A percentile compares a stretch with the other conserved stretches of the same genome.
These are phyloP conservation scores for Melanostoma scalare DNA, from an alignment of 2,888 invertebrate genomes.

Conservation along the genomic window DNA sequence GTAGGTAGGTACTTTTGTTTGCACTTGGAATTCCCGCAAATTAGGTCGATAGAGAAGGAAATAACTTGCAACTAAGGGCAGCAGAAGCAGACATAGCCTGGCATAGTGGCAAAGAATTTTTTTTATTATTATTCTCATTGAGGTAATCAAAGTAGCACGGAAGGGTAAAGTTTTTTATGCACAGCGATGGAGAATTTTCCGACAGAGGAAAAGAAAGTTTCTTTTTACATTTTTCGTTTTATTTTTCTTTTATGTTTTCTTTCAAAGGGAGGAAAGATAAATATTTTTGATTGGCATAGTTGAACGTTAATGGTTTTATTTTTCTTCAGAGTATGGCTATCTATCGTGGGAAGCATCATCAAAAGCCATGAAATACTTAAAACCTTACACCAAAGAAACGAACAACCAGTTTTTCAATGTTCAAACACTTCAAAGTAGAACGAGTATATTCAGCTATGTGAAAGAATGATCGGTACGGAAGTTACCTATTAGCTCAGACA, in stretches of 20 bases:
- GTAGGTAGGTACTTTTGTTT: conserved; percentile 64
- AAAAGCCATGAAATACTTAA: too few species aligned
- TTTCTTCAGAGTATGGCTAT: conserved; percentile 3
- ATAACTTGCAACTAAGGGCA: conserved; percentile 53
- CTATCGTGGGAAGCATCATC: too few species aligned
- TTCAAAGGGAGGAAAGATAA: conserved; percentile 47
- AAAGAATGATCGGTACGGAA: too few species aligned
- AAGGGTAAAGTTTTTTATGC: conserved; percentile 51
- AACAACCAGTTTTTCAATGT: too few species aligned
- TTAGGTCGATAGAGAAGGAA: conserved; percentile 69
- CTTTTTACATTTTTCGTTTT: conserved; percentile 18
- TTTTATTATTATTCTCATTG: conserved; percentile 3
- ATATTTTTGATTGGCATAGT: conserved; percentile 59
- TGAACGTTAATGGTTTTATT: background rate
- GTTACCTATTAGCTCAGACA: too few species aligned
- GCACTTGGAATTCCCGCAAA: conserved; percentile 69
- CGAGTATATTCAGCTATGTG: too few species aligned
- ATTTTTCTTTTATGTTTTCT: conserved; percentile 11
- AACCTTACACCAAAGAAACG: too few species aligned
- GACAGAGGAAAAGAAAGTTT: conserved; percentile 38
- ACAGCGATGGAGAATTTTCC: conserved; percentile 39
- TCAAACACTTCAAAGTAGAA: too few species aligned
- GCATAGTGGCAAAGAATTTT: conserved; percentile 40
- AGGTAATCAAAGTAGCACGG: conserved; percentile 47
- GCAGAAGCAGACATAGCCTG: conserved; percentile 24